phyloP scores from a whole-genome alignment of 1,140 invertebrate genomes.

The Meteorus sp. region DNA sequence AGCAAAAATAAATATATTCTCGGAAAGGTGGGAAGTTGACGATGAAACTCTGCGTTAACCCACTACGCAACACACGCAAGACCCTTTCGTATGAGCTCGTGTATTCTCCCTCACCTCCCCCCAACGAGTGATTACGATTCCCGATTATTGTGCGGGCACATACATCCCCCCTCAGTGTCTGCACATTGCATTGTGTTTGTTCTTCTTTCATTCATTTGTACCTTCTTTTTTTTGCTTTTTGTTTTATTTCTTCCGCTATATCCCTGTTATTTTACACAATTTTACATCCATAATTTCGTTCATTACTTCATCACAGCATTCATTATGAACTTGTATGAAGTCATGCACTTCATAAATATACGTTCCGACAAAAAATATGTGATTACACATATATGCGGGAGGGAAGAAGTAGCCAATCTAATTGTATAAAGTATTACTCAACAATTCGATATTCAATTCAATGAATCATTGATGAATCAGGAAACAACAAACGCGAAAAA shows the following conservation, averaged over 20 bases:
- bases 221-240: slow-evolving; percentile 8
- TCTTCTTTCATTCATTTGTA: neutral
- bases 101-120: too few species aligned
- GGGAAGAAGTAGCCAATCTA: too few species aligned
- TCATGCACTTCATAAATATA: too few species aligned
- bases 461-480: too few species aligned
- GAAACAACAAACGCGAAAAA: neutral
- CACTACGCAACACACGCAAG: slow-evolving; percentile 7
- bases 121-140: slow-evolving; percentile 18
- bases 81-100: slow-evolving; percentile 18
- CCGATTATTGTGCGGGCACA: slow-evolving; percentile 19
- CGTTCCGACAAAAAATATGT: too few species aligned
- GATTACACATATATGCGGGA: slow-evolving; percentile 29
- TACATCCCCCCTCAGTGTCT: slow-evolving; percentile 14
- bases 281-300: slow-evolving; percentile 5
- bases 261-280: slow-evolving; percentile 2
- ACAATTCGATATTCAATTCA: neutral
- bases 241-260: neutral
- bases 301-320: slow-evolving; percentile 6
- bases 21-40: slow-evolving; percentile 19
- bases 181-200: neutral
- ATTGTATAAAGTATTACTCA: too few species aligned
- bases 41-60: slow-evolving; percentile 19
- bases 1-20: slow-evolving; percentile 20
- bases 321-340: neutral